Evolutionary conservation across 1,140 invertebrate genomes (phyloP).

Genomic region (Drosophila parabipectinata): DNA sequence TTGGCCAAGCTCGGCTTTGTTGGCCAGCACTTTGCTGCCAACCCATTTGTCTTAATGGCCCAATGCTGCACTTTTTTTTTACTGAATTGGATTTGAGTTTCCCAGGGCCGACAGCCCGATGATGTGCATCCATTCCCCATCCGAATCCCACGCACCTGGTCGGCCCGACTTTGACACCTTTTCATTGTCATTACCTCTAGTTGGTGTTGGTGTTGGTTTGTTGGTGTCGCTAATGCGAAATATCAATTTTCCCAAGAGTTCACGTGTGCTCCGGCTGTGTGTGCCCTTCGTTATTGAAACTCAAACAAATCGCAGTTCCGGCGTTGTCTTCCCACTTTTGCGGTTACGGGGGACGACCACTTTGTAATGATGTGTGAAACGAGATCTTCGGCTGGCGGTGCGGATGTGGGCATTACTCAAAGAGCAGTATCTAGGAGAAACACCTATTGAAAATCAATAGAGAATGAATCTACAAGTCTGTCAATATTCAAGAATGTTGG

Average conservation of each 20-base stretch:
- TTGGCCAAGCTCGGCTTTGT: constrained; percentile 51
- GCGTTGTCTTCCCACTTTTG: constrained; percentile 28
- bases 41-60: constrained; percentile 74
- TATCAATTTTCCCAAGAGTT: constrained; percentile 66
- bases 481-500: neutral
- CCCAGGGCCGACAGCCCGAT: constrained; percentile 21
- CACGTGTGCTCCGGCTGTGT: constrained; percentile 22
- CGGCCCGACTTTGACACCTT: constrained; percentile 56
- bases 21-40: constrained; percentile 27
- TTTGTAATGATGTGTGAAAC: constrained; percentile 47
- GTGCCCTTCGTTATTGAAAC: constrained; percentile 58
- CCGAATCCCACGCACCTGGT: constrained; percentile 58
- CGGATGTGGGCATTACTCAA: constrained; percentile 45
- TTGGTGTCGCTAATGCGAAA: constrained; percentile 68
- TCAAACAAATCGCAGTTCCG: constrained; percentile 74
- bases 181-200: constrained; percentile 56
- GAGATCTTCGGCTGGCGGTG: constrained; percentile 33
- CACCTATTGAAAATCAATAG: neutral
- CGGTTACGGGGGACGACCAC: constrained; percentile 24
- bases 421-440: neutral
- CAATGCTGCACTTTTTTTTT: constrained; percentile 50
- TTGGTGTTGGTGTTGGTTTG: neutral
- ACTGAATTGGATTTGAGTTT: constrained; percentile 26
- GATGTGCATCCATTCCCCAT: constrained; percentile 31
- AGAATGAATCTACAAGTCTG: neutral